These are phyloP conservation scores for Cyanocitta stelleri DNA, from an alignment of 2,113 vertebrate species.

Conservation along the genomic window DNA sequence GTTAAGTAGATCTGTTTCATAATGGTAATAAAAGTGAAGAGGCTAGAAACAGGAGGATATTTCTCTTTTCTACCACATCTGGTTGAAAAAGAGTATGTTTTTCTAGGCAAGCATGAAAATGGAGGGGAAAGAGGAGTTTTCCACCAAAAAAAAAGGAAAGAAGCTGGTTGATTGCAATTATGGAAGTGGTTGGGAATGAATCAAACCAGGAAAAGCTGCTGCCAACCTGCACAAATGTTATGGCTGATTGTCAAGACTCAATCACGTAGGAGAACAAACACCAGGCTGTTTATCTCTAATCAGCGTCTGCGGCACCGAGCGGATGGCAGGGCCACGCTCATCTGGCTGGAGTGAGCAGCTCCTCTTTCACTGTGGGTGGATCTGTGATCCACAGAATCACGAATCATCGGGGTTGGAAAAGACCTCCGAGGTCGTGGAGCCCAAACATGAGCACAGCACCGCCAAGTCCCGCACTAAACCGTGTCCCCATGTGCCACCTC, in stretches of 20 bases:
- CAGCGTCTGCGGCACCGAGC: rapidly evolving
- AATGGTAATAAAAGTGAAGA: background rate
- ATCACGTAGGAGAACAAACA: background rate
- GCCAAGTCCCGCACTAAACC: background rate
- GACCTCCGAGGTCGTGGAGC: too few species aligned
- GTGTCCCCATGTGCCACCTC: background rate
- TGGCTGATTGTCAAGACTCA: background rate
- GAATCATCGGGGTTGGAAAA: background rate
- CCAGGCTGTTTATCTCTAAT: background rate
- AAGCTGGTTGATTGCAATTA: background rate
- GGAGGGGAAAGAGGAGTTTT: conserved; percentile 19
- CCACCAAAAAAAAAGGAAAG: background rate
- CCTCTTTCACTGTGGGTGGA: too few species aligned
- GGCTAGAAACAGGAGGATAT: background rate
- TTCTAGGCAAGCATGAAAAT: conserved; percentile 32
- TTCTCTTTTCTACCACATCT: background rate
- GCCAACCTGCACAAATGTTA: background rate
- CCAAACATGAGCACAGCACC: rapidly evolving
- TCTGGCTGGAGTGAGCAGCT: background rate
- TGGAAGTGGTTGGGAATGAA: background rate
- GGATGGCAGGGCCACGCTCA: background rate
- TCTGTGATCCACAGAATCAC: background rate
- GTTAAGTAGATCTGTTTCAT: background rate
- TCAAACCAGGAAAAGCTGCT: background rate
- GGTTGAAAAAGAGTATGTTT: conserved; percentile 13